A percentile compares a stretch with the other conserved stretches of the same genome.
Conservation (phyloP, 2,888 invertebrate genomes). For the Volucella bombylans region DNA sequence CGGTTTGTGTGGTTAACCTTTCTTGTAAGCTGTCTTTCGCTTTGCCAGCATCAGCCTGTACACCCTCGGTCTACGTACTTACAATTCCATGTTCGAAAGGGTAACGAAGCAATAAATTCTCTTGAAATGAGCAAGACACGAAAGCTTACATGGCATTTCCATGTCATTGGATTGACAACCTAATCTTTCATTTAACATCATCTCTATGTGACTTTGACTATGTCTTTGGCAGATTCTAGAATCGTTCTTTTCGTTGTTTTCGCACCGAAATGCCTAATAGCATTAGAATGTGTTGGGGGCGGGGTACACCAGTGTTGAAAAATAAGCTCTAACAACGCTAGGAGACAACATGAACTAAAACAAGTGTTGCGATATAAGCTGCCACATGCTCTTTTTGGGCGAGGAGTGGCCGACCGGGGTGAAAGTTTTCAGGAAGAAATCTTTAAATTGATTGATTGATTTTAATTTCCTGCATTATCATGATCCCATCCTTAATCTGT, state of each 20-base stretch:
- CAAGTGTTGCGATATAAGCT: slow-evolving; percentile 23
- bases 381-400: not conserved
- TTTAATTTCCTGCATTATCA: slow-evolving; percentile 81
- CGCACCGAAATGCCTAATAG: slow-evolving; percentile 59
- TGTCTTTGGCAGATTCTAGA: not conserved
- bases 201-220: slow-evolving; percentile 30
- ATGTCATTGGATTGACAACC: slow-evolving; percentile 68
- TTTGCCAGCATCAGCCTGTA: not conserved
- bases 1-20: slow-evolving; percentile 48
- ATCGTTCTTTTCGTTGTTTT: slow-evolving; percentile 6
- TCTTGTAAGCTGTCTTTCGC: slow-evolving; percentile 12
- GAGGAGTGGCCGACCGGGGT: not conserved
- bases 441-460: slow-evolving; percentile 82
- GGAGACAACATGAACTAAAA: not conserved
- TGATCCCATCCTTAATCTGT: slow-evolving; percentile 65
- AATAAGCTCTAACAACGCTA: slow-evolving; percentile 10
- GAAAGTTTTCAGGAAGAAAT: slow-evolving; percentile 72
- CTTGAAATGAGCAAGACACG: slow-evolving; percentile 54
- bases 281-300: slow-evolving; percentile 45
- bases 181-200: slow-evolving; percentile 67
- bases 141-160: slow-evolving; percentile 70
- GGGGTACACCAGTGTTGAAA: not conserved
- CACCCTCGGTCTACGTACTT: slow-evolving; percentile 6
- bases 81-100: slow-evolving; percentile 50
- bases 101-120: slow-evolving; percentile 71